Base-by-base conservation (phyloP, 2,797 vertebrate species). In the Falco berigora region DNA sequence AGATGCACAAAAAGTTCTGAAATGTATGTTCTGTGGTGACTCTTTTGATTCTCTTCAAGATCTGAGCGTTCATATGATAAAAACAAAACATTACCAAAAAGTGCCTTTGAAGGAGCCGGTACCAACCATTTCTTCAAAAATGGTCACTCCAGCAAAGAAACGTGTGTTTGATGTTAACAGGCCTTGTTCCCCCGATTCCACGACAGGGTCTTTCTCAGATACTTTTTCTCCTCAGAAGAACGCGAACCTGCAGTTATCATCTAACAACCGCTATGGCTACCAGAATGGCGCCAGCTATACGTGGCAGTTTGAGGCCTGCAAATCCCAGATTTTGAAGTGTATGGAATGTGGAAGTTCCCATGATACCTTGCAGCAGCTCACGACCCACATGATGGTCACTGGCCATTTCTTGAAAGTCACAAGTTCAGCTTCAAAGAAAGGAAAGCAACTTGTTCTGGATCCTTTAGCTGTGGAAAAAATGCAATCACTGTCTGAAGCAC, bases 31-130 rank as follows among this genome's bases (percentile, higher is more conserved):
- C 97, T 99, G 99, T 42, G 99, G 99, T 52, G 99, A 99, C 97
- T 99, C 99, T 53, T 99, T 99, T 76, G 99, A 99, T 94, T 99
- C 99, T 16, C 98, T 99, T 87, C 99, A 99, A 98, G 99, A 99
- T 91, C 87, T 99, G 97, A 99, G 99, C 4, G 99, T 99, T 96
- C 99, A 99, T 93, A 99, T 99, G 99, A 99, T 99, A 76, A 99
- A 99, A 98, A 99, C 99, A 63, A 99, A 99, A 98, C 99, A 99
- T 99, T 99, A 99, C 99, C 99, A 99, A 98, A 99, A 99, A 99
- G 99, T 99, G 99, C 99, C 99, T 99, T 99, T 99, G 98, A 99
- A 99, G 98, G 99, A 99, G 98, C 99, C 99, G 1, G 99, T 99
- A 90, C 99, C 99, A 82, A 98, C 99, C 87, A 98, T 99, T 95